Evolutionary conservation across 2,888 invertebrate genomes (phyloP), one percentile per base, ranked within the genome.

Genomic region (Eilema depressum): DNA sequence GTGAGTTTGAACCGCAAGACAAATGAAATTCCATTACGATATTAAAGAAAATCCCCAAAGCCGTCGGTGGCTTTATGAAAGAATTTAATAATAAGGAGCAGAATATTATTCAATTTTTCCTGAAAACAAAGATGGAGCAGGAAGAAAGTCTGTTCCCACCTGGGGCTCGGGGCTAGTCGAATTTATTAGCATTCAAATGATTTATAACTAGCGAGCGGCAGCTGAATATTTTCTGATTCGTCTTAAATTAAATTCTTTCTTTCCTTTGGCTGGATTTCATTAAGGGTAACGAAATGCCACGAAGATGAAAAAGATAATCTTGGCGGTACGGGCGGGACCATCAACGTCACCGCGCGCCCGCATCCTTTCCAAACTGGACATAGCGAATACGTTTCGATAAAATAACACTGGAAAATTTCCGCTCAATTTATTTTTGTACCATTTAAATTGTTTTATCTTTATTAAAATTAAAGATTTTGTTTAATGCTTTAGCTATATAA

Each of bases 131-230:
- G 92, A 93, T 91, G 91, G 88, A 91, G 91, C 88, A 89, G 89
- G 91, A 92, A 90, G 90, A 92, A 93, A 92, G 92, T 91, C 91
- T 89, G 91, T 92, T 89, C 86, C 91, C 93, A 93, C 93, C 94
- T 93, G 93, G 90, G 90, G 88, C 89, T 90, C 87, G 83, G 86
- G 91, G 88, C 91, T 90, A 92, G 92, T 93, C 91, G 94, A 94
- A 95, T 94, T 95, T 94, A 95, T 95, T 95, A 95, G 94, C 95
- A 95, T 95, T 94, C 94, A 95, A 95, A 95, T 94, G 94, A 95
- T 95, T 95, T 94, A 95, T 95, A 95, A 95, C 94, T 94, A 94
- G 94, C 92, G 88, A 91, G 92, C 89, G 92, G 93, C 93, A 93
- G 93, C 93, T 94, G 94, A 94, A 94, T 93, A 94, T 94, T 93